Evolutionary conservation across 2,888 invertebrate genomes (phyloP), one percentile per base, ranked within the genome.

Genomic region (Eustalomyia histrio): DNA sequence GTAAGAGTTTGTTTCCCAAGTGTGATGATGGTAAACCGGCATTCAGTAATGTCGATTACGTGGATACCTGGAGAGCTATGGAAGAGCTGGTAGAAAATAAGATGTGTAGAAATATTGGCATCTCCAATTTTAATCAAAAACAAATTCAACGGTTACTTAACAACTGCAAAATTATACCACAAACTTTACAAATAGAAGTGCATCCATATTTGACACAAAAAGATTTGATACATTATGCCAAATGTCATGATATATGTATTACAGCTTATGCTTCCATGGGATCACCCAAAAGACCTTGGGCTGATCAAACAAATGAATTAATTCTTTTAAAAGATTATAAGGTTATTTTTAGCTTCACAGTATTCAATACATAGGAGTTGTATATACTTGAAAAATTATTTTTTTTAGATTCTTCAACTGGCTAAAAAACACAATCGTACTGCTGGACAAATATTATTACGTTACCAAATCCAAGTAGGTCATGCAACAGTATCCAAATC

Each of bases 231-330:
- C 92, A 93, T 0, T 95, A 93, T 88, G 95, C 96, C 88, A 92
- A 93, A 79, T 90, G 92, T 0, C 93, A 92, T 16, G 93, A 92
- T 50, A 93, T 97, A 64, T 90, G 91, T 6, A 88, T 97, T 1
- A 95, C 95, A 0, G 97, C 95, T 0, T 97, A 97, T 91, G 95
- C 95, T 84, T 96, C 96, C 0, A 91, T 97, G 7, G 96, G 96
- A 1, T 95, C 95, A 0, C 95, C 95, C 0, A 95, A 95, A 12
- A 74, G 68, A n/a, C 95, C 96, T 14, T 96, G 95, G 94, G 94
- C 94, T 1, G 93, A 94, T 87, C 94, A 94, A 0, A 94, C 9
- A 16, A 43, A 91, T 0, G 94, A 95, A 69, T 94, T 94, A 0
- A 92, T 92, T 76, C 90, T 96, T 1, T 87, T 96, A 87, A 94